A percentile compares a stretch with the other conserved stretches of the same genome.
phyloP scores from a whole-genome alignment of 2,888 invertebrate species.

The Eudasyphora cyanicolor region DNA sequence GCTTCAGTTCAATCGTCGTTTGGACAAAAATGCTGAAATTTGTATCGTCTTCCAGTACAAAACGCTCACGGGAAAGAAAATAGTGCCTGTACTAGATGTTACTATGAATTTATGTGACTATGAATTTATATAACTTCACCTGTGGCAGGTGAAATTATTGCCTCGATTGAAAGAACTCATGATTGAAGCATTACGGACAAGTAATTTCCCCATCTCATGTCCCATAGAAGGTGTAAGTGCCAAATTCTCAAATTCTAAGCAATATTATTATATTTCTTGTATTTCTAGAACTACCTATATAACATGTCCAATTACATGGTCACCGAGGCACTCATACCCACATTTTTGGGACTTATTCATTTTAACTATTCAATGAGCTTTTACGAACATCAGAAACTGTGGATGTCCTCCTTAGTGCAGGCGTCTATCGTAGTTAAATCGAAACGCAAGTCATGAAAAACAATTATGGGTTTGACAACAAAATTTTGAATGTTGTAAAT shows the following conservation, averaged over 20 bases:
- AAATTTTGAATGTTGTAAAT: too few relatives aligned
- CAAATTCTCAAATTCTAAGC: background rate
- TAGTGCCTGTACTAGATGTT: background rate
- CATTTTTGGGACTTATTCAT: too few relatives aligned
- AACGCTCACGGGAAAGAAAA: background rate
- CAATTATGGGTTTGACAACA: too few relatives aligned
- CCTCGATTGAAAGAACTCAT: background rate
- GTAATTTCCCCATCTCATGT: background rate
- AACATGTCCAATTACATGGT: background rate
- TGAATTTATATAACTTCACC: too few relatives aligned
- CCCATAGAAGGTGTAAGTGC: background rate
- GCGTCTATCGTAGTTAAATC: too few relatives aligned
- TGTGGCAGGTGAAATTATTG: background rate
- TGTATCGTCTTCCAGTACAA: background rate
- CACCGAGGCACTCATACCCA: background rate
- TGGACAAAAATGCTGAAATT: background rate
- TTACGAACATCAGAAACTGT: too few relatives aligned
- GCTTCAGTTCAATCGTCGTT: background rate
- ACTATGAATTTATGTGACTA: background rate
- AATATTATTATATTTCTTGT: background rate
- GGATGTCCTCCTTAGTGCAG: too few relatives aligned
- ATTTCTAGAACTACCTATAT: background rate
- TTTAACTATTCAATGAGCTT: too few relatives aligned
- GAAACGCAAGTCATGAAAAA: too few relatives aligned
- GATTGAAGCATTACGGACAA: background rate